Percentiles rank a stretch among this genome's conserved stretches.
These are phyloP conservation scores for Zingel zingel DNA, from an alignment of 2,113 vertebrate genomes.

Conservation along the genomic window DNA sequence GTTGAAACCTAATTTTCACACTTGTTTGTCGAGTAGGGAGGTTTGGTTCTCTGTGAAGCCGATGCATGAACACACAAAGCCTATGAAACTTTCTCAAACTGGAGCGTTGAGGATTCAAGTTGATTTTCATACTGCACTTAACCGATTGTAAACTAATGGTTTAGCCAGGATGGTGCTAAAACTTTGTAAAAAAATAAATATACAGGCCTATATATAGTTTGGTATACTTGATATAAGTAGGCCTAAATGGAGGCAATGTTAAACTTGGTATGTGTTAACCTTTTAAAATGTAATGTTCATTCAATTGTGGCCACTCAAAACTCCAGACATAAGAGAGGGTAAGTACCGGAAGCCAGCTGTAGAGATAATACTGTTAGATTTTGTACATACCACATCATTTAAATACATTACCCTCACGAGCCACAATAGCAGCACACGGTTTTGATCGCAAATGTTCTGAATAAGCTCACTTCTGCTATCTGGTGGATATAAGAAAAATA, in stretches of 20 bases:
- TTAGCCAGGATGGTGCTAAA: background rate
- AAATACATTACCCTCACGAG: background rate
- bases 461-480: conserved; percentile 57
- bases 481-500: conserved; percentile 35
- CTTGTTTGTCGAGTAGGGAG: background rate
- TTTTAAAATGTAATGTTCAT: background rate
- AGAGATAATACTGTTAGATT: background rate
- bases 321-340: background rate
- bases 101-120: too few species aligned
- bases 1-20: background rate
- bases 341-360: background rate
- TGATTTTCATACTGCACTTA: background rate
- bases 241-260: background rate
- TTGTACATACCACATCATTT: background rate
- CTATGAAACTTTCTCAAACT: too few species aligned
- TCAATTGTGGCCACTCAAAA: background rate
- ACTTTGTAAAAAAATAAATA: background rate
- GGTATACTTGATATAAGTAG: background rate
- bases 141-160: background rate
- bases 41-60: background rate
- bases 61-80: background rate
- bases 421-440: background rate
- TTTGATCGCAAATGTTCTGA: background rate
- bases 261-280: background rate
- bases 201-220: background rate